Evolutionary conservation across 2,888 invertebrate species (phyloP).

Genomic region (Drosophila austrosaltans): DNA sequence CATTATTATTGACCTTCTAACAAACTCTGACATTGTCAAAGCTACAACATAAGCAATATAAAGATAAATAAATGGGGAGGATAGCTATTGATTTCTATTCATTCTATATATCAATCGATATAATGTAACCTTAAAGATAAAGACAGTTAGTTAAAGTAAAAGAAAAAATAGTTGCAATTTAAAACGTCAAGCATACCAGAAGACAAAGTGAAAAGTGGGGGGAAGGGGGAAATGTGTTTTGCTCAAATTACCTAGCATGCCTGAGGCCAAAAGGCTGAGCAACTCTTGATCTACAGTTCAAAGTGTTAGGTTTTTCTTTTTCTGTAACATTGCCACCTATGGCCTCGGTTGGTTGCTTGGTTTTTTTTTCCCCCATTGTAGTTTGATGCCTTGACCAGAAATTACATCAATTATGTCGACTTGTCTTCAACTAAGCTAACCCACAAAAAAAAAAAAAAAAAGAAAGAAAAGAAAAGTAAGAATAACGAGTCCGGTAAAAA

Average conservation of each 20-base stretch:
- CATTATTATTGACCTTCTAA: conserved; percentile 69
- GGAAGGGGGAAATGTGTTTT: neutral
- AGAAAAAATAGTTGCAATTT: neutral
- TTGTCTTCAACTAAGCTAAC: conserved; percentile 69
- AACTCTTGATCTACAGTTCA: conserved; percentile 11
- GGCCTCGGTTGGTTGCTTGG: conserved; percentile 9
- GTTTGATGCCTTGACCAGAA: conserved; percentile 71
- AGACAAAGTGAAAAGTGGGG: neutral
- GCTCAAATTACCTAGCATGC: conserved; percentile 1
- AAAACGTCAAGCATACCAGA: neutral
- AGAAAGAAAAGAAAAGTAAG: conserved; percentile 58
- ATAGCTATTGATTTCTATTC: conserved; percentile 63
- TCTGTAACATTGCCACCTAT: conserved; percentile 1
- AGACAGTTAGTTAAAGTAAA: conserved; percentile 9
- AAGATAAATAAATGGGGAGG: conserved; percentile 25
- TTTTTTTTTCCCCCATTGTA: conserved; percentile 41
- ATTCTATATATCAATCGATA: conserved; percentile 32
- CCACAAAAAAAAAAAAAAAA: conserved; percentile 29
- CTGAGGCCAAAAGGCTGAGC: neutral
- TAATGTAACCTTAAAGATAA: conserved; percentile 16
- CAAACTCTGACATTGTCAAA: conserved; percentile 32
- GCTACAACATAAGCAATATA: conserved; percentile 17
- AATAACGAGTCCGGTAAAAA: conserved; percentile 65
- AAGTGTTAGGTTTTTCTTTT: conserved; percentile 8
- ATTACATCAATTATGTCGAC: conserved; percentile 75